phyloP scores from a whole-genome alignment of 2,888 invertebrate species.

The Tiphia femorata region DNA sequence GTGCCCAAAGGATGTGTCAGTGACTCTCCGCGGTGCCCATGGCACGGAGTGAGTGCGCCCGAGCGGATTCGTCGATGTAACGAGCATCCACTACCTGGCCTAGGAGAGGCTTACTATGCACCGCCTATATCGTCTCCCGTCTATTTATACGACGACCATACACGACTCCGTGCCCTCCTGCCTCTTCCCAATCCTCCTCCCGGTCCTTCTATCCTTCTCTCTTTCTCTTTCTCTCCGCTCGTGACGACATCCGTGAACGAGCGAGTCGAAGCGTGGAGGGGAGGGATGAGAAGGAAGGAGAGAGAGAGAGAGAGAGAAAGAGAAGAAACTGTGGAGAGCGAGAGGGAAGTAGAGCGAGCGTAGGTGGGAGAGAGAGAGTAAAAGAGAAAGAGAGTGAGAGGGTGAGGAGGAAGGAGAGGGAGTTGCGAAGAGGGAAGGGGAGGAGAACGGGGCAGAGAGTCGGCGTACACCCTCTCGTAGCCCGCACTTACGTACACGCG shows the following conservation, averaged over 20 bases:
- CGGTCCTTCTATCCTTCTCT: slow-evolving; percentile 30
- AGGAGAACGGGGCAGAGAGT: slow-evolving; percentile 12
- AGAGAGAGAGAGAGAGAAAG: neutral
- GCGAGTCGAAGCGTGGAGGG: slow-evolving; percentile 29
- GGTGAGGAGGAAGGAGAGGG: neutral
- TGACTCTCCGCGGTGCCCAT: slow-evolving; percentile 26
- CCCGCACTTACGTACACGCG: slow-evolving; percentile 50
- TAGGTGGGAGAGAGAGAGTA: slow-evolving; percentile 6
- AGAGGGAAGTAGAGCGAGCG: neutral
- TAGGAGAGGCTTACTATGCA: slow-evolving; percentile 51
- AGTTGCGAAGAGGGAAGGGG: neutral
- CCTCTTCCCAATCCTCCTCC: slow-evolving; percentile 11
- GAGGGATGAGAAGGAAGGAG: slow-evolving; percentile 16
- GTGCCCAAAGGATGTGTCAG: slow-evolving; percentile 24
- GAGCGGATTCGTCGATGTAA: slow-evolving; percentile 33
- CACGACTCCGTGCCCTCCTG: slow-evolving; percentile 54
- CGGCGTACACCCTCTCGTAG: slow-evolving; percentile 16
- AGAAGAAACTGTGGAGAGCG: too few species aligned
- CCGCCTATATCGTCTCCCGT: slow-evolving; percentile 57
- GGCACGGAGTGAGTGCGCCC: slow-evolving; percentile 39
- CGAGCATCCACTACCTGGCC: slow-evolving; percentile 53
- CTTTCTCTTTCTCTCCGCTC: slow-evolving; percentile 25
- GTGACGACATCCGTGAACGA: slow-evolving; percentile 51
- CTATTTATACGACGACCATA: slow-evolving; percentile 66
- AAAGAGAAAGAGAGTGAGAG: neutral